These are phyloP conservation scores for Artibeus lituratus DNA, from an alignment of 2,797 vertebrate species.

Conservation along the genomic window DNA sequence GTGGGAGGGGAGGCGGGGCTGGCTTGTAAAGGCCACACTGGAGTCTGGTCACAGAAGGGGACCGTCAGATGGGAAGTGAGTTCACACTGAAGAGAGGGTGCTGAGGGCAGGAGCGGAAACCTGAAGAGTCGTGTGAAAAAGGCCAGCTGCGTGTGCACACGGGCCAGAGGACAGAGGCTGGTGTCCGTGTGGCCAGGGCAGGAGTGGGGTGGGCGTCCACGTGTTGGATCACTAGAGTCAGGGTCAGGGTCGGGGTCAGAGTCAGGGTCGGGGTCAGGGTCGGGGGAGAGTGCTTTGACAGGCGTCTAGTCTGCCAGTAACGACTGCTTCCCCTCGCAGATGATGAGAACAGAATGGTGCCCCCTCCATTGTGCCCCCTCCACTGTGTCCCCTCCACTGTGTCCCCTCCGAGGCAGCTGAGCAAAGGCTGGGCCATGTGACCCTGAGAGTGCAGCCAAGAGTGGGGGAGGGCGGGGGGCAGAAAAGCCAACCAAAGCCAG, in stretches of 20 bases:
- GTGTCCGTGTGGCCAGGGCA: background rate
- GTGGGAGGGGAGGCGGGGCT: too few species aligned
- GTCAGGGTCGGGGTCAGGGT: too few species aligned
- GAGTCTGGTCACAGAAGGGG: background rate
- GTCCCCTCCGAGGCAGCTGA: constrained; percentile 69
- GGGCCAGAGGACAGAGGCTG: background rate
- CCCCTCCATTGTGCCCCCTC: too few species aligned
- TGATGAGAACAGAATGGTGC: background rate
- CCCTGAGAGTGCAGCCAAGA: constrained; percentile 61
- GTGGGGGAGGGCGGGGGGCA: too few species aligned
- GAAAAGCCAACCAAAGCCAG: too few species aligned
- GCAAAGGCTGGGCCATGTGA: constrained; percentile 78
- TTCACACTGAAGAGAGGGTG: background rate
- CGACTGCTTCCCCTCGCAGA: constrained; percentile 36
- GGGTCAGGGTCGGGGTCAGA: background rate
- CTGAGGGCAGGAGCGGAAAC: background rate
- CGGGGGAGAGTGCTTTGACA: background rate
- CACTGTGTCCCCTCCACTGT: too few species aligned
- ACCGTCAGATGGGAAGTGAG: background rate
- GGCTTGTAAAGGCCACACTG: too few species aligned
- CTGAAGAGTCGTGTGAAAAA: background rate
- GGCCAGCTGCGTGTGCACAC: background rate
- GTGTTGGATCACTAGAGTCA: background rate
- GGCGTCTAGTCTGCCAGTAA: background rate
- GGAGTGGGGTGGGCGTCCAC: background rate